These are phyloP conservation scores for Trogon melanurus DNA, from an alignment of 2,113 vertebrate genomes.

Conservation along the genomic window DNA sequence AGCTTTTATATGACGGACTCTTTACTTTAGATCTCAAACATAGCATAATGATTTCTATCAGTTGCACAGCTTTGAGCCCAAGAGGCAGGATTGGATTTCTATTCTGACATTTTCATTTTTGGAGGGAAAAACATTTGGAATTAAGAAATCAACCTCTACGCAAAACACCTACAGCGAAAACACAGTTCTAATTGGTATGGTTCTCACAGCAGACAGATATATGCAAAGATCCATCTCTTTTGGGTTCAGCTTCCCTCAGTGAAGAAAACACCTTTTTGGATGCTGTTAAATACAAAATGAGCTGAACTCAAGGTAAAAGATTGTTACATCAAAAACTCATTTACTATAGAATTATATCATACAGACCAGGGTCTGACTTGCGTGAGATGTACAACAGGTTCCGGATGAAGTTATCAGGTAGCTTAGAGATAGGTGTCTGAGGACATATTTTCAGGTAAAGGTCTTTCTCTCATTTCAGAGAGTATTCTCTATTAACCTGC, in stretches of 20 bases:
- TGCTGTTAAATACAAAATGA: not conserved
- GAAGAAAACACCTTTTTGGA: not conserved
- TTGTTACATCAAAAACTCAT: not conserved
- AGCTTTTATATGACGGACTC: not conserved
- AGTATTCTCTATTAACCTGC: not conserved
- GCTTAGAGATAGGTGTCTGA: not conserved
- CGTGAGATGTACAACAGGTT: rapidly evolving
- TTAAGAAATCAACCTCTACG: not conserved
- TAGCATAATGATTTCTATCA: not conserved
- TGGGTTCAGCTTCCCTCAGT: not conserved
- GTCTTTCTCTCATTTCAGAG: not conserved
- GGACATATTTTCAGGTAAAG: not conserved
- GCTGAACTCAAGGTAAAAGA: not conserved
- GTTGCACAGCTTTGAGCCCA: not conserved
- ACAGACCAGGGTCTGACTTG: not conserved
- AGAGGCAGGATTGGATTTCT: not conserved
- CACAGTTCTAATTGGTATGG: not conserved
- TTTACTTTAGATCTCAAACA: not conserved
- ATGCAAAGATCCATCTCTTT: not conserved
- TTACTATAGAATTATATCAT: not conserved
- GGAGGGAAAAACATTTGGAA: not conserved
- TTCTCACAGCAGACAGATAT: not conserved
- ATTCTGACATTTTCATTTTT: not conserved
- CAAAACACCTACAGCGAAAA: not conserved
- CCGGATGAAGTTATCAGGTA: not conserved